Percentiles rank a stretch among this genome's conserved stretches.
phyloP scores from a whole-genome alignment of 2,797 vertebrate genomes.

The Psittacula derbiana region DNA sequence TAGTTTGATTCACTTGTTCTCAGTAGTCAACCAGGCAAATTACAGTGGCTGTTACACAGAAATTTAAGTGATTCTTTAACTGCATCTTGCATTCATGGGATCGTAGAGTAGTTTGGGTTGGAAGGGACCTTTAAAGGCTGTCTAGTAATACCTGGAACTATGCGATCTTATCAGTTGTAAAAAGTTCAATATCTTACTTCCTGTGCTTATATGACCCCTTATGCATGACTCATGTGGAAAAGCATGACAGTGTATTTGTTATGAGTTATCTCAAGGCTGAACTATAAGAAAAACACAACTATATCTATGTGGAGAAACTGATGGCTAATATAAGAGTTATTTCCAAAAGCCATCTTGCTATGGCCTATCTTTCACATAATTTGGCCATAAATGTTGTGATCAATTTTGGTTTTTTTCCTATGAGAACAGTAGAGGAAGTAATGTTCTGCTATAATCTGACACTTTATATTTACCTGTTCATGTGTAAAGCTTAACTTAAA shows the following conservation, averaged over 20 bases:
- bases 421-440: background rate
- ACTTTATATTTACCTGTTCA: background rate
- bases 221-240: background rate
- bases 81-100: background rate
- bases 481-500: background rate
- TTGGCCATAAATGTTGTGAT: background rate
- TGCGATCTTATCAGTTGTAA: background rate
- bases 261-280: background rate
- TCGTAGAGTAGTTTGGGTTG: background rate
- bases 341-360: background rate
- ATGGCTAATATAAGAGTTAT: background rate
- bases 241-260: background rate
- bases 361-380: background rate
- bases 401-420: background rate
- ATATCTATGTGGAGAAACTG: background rate
- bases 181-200: background rate
- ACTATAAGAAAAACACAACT: background rate
- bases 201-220: background rate
- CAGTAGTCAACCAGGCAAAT: background rate
- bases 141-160: background rate
- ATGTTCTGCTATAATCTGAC: background rate
- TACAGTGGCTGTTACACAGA: background rate
- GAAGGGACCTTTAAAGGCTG: background rate
- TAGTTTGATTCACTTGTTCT: background rate
- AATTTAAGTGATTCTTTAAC: background rate